These are phyloP conservation scores for Pangasianodon gigas DNA, from an alignment of 2,113 vertebrate species.

Conservation along the genomic window DNA sequence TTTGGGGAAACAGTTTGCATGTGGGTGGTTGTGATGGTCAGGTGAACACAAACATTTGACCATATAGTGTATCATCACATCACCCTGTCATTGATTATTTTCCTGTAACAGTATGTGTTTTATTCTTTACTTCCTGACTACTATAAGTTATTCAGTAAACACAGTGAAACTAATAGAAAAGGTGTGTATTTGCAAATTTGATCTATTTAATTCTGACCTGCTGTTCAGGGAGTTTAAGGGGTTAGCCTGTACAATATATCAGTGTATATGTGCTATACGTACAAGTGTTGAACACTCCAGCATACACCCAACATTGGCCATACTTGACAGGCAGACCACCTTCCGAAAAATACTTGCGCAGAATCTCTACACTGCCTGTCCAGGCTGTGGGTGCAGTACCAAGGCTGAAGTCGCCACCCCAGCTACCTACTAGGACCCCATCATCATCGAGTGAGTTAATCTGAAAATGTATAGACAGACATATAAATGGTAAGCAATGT, in stretches of 20 bases:
- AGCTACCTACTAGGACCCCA: slow-evolving; percentile 86
- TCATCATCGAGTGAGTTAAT: slow-evolving; percentile 85
- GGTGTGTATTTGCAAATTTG: not conserved
- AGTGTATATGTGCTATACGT: slow-evolving; percentile 61
- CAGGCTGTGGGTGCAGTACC: slow-evolving; percentile 83
- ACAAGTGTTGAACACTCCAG: slow-evolving; percentile 93
- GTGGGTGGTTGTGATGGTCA: no score
- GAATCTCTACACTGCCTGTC: slow-evolving; percentile 87
- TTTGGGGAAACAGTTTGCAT: no score
- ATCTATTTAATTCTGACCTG: not conserved
- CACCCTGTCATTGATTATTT: not conserved
- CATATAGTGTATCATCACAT: not conserved
- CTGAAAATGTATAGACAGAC: slow-evolving; percentile 63
- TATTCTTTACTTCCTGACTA: not conserved
- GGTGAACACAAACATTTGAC: not conserved
- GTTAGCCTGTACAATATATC: not conserved
- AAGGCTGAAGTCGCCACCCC: slow-evolving; percentile 76
- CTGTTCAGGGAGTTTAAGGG: not conserved
- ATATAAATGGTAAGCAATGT: not conserved
- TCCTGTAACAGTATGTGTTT: not conserved
- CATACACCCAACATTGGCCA: slow-evolving; percentile 94
- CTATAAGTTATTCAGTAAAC: not conserved
- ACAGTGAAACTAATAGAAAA: not conserved
- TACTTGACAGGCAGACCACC: slow-evolving; percentile 74
- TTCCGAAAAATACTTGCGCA: slow-evolving; percentile 77